Evolutionary conservation across 1,140 invertebrate genomes (phyloP), one percentile per base, ranked within the genome.

Genomic region (Contarinia nasturtii): DNA sequence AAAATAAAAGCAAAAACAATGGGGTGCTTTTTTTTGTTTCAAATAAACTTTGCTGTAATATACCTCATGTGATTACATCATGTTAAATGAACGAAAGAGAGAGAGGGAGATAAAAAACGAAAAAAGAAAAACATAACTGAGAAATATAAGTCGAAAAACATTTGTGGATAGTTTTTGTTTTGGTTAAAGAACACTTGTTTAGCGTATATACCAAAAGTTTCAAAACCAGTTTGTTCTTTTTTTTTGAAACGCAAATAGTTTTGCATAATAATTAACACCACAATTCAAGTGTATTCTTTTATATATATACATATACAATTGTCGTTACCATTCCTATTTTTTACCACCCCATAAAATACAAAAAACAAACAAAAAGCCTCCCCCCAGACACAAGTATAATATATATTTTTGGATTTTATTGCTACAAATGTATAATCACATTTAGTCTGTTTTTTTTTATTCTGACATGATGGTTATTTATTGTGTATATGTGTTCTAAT

Each of bases 221-320:
- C 33, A 49, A 36, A 40, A 55, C 51, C 54, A 58, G 49, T 56
- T 51, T 49, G 54, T 34, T 54, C 18, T 58, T 43, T 57, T 52
- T 52, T 54, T 45, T 54, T 43, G 46, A 27, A 34, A 27, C 37
- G 40, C 41, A 46, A 48, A 47, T 49, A 55, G 53, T 55, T 49
- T 40, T 40, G n/a, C 38, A 40, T 17, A 40, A 40, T 17, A 40
- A 40, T 19, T 40, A 17, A 17, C 38, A 27, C 27, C 27, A 27
- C 27, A 27, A n/a, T n/a, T n/a, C 27, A 27, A 40, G 38, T 40
- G n/a, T 40, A 40, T 40, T 40, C 11, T 40, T 40, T 15, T 40
- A n/a, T n/a, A n/a, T 27, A 10, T 27, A 5, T 27, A 5, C 27
- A 27, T 27, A 27, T 27, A 27, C 27, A 5, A 27, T 27, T 27